These are phyloP conservation scores for Cheilosia soror DNA, from an alignment of 2,888 invertebrate species.

Conservation along the genomic window DNA sequence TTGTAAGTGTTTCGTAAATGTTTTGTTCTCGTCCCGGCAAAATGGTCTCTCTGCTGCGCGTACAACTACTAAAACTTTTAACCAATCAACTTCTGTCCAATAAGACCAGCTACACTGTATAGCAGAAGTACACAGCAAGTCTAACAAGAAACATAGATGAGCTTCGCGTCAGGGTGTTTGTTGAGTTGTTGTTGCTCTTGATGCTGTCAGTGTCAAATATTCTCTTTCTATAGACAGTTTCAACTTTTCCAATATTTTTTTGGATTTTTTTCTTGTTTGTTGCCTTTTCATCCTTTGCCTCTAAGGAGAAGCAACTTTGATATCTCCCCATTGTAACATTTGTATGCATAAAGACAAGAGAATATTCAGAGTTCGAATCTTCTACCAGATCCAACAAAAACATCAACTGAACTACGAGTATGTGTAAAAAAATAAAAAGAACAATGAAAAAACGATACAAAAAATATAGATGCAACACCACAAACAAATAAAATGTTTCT, in stretches of 20 bases:
- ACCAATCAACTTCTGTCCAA: conserved; percentile 70
- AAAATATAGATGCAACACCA: conserved; percentile 44
- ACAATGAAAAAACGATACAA: conserved; percentile 1
- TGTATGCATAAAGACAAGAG: conserved; percentile 63
- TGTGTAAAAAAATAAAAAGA: conserved; percentile 13
- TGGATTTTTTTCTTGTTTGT: conserved; percentile 11
- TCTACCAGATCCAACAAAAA: background rate
- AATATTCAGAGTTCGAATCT: conserved; percentile 49
- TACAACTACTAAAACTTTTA: conserved; percentile 66
- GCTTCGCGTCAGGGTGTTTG: conserved; percentile 26
- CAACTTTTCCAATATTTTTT: conserved; percentile 66
- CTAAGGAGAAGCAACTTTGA: conserved; percentile 43
- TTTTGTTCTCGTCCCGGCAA: conserved; percentile 54
- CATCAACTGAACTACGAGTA: conserved; percentile 12
- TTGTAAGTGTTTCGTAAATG: conserved; percentile 71
- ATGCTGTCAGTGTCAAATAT: conserved; percentile 70
- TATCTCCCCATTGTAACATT: conserved; percentile 37
- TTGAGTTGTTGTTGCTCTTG: conserved; percentile 38
- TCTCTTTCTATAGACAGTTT: conserved; percentile 67
- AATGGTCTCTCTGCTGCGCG: conserved; percentile 36
- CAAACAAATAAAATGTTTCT: conserved; percentile 58
- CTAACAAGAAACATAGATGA: conserved; percentile 12
- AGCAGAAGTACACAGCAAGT: conserved; percentile 5
- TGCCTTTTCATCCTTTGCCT: conserved; percentile 10
- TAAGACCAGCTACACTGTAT: conserved; percentile 14